Percentiles rank a stretch among this genome's conserved stretches.
These are phyloP conservation scores for Apodemus sylvaticus DNA, from an alignment of 2,113 vertebrate species.

Conservation along the genomic window DNA sequence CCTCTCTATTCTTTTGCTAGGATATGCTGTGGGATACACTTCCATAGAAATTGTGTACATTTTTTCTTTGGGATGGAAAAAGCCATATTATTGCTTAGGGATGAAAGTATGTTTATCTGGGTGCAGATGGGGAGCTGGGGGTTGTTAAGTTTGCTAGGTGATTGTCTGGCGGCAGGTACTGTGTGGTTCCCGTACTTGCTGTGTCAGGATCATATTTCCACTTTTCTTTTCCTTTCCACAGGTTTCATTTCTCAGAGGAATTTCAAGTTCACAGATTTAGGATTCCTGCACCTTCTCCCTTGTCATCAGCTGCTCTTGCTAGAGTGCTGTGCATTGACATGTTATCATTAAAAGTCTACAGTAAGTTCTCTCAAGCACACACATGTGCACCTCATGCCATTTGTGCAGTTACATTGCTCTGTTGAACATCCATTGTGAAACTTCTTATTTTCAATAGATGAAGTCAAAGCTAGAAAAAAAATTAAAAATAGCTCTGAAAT, in stretches of 20 bases:
- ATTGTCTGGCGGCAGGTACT: too few species aligned
- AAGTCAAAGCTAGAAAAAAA: not conserved
- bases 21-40: not conserved
- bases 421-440: not conserved
- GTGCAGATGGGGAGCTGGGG: not conserved
- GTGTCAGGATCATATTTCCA: not conserved
- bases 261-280: not conserved
- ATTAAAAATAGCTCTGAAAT: not conserved
- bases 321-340: not conserved
- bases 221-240: not conserved
- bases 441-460: not conserved
- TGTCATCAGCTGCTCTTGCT: accelerated
- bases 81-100: not conserved
- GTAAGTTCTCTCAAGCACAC: not conserved
- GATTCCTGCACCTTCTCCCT: too few species aligned
- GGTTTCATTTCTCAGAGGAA: not conserved
- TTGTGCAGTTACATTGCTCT: not conserved
- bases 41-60: not conserved
- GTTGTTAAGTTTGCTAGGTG: too few species aligned
- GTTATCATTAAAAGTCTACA: not conserved
- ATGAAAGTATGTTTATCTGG: not conserved
- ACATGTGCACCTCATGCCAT: not conserved
- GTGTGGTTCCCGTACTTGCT: not conserved
- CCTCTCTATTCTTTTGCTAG: not conserved
- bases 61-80: not conserved